Conservation (phyloP, 2,797 vertebrate species). For the Valencia hispanica region DNA sequence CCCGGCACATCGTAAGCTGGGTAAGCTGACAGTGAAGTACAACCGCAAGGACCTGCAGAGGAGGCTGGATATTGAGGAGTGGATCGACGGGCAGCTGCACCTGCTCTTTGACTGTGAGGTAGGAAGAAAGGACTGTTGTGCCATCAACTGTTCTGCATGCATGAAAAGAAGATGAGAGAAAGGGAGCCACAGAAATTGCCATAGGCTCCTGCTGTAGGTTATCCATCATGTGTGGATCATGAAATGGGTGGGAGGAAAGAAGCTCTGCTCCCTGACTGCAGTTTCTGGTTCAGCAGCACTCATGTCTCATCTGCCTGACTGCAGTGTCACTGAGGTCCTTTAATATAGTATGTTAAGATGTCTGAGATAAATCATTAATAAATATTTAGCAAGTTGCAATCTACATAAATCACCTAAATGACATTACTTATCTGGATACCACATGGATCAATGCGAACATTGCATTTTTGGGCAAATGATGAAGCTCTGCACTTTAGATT, state of each 20-base stretch:
- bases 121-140: conserved; percentile 66
- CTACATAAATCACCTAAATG: background rate
- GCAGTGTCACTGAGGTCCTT: conserved; percentile 24
- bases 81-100: conserved; percentile 92
- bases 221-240: too few species aligned
- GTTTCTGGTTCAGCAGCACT: conserved; percentile 32
- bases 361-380: background rate
- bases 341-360: conserved; percentile 19
- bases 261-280: conserved; percentile 30
- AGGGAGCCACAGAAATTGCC: conserved; percentile 16
- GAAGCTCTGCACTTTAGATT: background rate
- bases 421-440: background rate
- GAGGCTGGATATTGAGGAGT: conserved; percentile 94
- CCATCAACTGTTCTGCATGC: conserved; percentile 11
- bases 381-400: conserved; percentile 3
- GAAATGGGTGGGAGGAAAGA: too few species aligned
- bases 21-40: conserved; percentile 95
- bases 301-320: conserved; percentile 42
- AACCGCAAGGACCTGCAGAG: conserved; percentile 94
- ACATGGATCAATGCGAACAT: background rate
- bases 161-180: conserved; percentile 28
- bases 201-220: conserved; percentile 19
- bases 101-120: conserved; percentile 93
- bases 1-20: conserved; percentile 86
- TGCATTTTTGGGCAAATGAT: background rate